A percentile compares a stretch with the other conserved stretches of the same genome.
phyloP scores from a whole-genome alignment of 2,113 vertebrate species.

The Okapia johnstoni region DNA sequence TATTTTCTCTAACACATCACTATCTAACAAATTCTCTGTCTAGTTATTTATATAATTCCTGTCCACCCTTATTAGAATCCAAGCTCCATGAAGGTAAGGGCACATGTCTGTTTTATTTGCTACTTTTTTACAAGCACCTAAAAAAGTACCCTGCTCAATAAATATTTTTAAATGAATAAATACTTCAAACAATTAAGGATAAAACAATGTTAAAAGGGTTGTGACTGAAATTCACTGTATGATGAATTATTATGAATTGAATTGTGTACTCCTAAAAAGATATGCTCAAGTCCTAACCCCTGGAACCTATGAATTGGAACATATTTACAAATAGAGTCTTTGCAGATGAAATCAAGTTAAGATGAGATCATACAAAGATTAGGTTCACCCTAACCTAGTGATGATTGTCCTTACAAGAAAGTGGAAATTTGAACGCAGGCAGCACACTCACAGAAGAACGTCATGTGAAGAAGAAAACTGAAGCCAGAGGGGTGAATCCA shows the following conservation, averaged over 20 bases:
- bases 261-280: neutral
- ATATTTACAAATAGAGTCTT: neutral
- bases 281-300: neutral
- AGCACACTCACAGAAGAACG: neutral
- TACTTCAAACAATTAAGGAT: neutral
- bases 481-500: neutral
- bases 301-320: neutral
- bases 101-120: neutral
- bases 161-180: slow-evolving; percentile 4
- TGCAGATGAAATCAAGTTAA: neutral
- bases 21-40: neutral
- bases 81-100: neutral
- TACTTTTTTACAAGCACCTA: neutral
- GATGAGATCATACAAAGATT: neutral
- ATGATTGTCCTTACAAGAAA: neutral
- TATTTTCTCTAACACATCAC: neutral
- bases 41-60: neutral
- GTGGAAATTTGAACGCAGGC: neutral
- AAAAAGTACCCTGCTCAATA: neutral
- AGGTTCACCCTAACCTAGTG: neutral
- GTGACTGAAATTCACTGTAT: neutral
- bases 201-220: neutral
- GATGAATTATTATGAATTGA: neutral
- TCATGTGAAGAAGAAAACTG: neutral
- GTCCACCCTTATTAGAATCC: neutral